Evolutionary conservation across 2,113 vertebrate species (phyloP), one percentile per base, ranked within the genome.

Genomic region (Struthidea cinerea): DNA sequence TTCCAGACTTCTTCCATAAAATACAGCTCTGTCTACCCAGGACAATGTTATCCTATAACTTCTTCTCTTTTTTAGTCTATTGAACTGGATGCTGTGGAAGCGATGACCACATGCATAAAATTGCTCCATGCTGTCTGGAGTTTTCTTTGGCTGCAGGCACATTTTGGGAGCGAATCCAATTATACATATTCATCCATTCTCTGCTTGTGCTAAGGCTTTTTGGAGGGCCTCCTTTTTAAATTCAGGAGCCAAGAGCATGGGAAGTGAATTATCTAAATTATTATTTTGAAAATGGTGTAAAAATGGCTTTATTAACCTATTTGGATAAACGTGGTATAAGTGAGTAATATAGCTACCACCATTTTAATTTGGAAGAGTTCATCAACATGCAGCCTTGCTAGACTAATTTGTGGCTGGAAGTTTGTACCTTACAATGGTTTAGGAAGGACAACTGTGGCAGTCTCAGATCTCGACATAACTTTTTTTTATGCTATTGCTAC

Each of bases 71-170:
- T 49, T 41, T 9, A 28, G 9, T 24, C 53, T 75, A 16, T 82
- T 89, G 69, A 79, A 67, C 27, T 26, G 30, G 33, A 13, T 59
- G 39, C n/a, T 92, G 22, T 67, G 76, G 27, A 70, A 84, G 18
- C 10, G 59, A 3, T 47, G 55, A 50, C 26, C 7, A 2, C 5
- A 2, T 4, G n/a, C 1, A 3, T 35, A 6, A 71, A 70, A 10
- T 7, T 70, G 20, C 7, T 92, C 9, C 6, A 5, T 73, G 7
- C 19, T 73, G 90, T 90, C 44, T 57, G 70, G 22, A 61, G 6
- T 79, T 87, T 75, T 79, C 39, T 64, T 47, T 52, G 18, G 15
- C 50, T 69, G 20, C 6, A 46, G 37, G 13, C 7, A 5, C 19
- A 4, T 75, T 82, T 87, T 47, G 17, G 7, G 32, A 49, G 52